Conservation (phyloP, 2,797 vertebrate genomes). For the Gephyroberyx darwinii region DNA sequence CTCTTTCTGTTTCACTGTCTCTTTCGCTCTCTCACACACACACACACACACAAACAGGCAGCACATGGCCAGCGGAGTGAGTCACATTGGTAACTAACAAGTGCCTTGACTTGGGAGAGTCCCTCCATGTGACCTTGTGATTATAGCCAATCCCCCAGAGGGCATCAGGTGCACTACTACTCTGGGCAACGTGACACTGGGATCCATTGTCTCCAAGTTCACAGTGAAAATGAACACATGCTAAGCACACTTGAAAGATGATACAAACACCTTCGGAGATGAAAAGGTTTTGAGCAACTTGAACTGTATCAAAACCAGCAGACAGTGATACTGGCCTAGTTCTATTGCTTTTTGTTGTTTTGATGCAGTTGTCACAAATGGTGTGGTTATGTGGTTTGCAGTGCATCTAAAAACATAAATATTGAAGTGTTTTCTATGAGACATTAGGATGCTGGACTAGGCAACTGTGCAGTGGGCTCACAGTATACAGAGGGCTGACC, state of each 20-base stretch:
- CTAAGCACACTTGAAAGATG: conserved; percentile 30
- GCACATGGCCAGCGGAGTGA: conserved; percentile 75
- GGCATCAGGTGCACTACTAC: conserved; percentile 72
- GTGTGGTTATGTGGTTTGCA: background rate
- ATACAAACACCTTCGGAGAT: conserved; percentile 12
- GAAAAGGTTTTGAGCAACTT: conserved; percentile 14
- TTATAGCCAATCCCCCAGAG: conserved; percentile 63
- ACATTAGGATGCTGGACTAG: conserved; percentile 22
- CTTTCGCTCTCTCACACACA: background rate
- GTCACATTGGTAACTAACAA: conserved; percentile 70
- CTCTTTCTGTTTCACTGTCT: conserved; percentile 45
- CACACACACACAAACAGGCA: conserved; percentile 58
- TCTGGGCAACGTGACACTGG: conserved; percentile 65
- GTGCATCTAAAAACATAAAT: conserved; percentile 44
- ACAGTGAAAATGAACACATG: conserved; percentile 27
- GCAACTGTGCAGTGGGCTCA: conserved; percentile 26
- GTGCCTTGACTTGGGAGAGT: conserved; percentile 72
- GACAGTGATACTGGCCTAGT: background rate
- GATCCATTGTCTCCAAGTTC: conserved; percentile 53
- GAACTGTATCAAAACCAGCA: background rate
- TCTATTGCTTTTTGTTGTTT: conserved; percentile 14
- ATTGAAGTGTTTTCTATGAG: conserved; percentile 39
- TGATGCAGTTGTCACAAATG: conserved; percentile 23
- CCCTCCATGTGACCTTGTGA: conserved; percentile 70
- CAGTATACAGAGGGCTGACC: conserved; percentile 1